Base-by-base conservation (phyloP, 2,113 vertebrate genomes). In the Tauraco erythrolophus region DNA sequence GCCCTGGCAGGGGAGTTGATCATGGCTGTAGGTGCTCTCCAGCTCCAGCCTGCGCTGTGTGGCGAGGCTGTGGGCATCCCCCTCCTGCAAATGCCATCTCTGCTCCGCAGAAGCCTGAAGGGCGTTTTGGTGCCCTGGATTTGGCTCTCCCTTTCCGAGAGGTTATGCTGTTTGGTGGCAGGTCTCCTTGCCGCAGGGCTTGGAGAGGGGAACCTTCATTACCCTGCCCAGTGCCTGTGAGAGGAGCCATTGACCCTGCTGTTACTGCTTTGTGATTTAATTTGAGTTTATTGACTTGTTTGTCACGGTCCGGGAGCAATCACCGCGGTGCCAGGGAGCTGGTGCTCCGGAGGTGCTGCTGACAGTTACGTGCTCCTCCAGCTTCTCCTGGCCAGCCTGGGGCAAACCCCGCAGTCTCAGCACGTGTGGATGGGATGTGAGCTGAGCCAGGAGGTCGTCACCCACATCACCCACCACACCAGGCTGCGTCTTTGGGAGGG, bases 271-370 rank as follows among this genome's bases (percentile, higher is more conserved):
- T 70, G 48, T 86, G 8, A 72, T 87, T 94, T 88, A 54, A 85
- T 90, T 88, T 66, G 57, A 71, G 70, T 90, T 81, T 62, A 94
- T 92, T 86, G 86, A 83, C 66, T 79, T 71, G 79, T 91, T 88
- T 80, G 35, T 80, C 53, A 46, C 43, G 35, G 62, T 43, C 57
- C 0, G 0, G 33, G 53, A 83, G 72, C 70, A 62, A 23, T 50
- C n/a, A 2, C 53, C 18, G 33, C 0, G 0, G 35, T 43, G 77
- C 48, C 56, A 0, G 0, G 39, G 66, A 82, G 71, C 53, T 35
- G 25, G 54, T 6, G 15, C 45, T 35, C 0, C 0, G 80, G 39
- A 43, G 64, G 28, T 25, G 53, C 28, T 88, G 51, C 23, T 76
- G 39, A 41, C 12, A 33, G 24, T 60, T 60, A 19, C 0, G 4